These are phyloP conservation scores for Amphilophus citrinellus DNA, from an alignment of 2,113 vertebrate genomes.

Conservation along the genomic window DNA sequence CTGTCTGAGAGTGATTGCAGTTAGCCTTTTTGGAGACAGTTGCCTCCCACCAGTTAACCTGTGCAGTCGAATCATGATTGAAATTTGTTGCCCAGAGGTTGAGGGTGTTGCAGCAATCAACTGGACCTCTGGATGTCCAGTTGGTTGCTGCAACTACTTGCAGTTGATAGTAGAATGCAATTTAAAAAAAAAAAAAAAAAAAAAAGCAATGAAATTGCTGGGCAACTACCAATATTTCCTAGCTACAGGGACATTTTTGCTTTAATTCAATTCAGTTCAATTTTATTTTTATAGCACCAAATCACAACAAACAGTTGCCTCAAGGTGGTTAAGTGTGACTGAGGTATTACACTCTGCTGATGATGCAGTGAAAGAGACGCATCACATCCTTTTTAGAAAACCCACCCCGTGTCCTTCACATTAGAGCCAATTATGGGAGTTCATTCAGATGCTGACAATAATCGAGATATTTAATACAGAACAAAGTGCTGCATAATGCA, in stretches of 20 bases:
- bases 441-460: no score
- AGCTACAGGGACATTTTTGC: background rate
- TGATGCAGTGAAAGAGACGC: background rate
- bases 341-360: background rate
- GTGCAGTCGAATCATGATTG: no score
- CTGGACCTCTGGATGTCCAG: no score
- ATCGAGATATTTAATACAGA: no score
- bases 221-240: no score
- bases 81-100: background rate
- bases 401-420: background rate
- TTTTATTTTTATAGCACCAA: no score
- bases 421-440: background rate
- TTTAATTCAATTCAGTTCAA: background rate
- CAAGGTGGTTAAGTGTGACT: background rate
- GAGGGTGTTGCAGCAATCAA: background rate
- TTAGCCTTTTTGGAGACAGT: background rate
- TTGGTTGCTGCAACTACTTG: no score
- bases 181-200: no score
- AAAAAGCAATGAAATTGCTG: no score
- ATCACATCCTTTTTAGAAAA: background rate
- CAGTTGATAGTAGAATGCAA: no score
- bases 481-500: no score
- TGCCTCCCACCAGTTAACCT: background rate
- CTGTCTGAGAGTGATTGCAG: background rate
- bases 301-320: no score